Base-by-base conservation (phyloP, 2,113 vertebrate genomes). In the Corythaeola cristata region DNA sequence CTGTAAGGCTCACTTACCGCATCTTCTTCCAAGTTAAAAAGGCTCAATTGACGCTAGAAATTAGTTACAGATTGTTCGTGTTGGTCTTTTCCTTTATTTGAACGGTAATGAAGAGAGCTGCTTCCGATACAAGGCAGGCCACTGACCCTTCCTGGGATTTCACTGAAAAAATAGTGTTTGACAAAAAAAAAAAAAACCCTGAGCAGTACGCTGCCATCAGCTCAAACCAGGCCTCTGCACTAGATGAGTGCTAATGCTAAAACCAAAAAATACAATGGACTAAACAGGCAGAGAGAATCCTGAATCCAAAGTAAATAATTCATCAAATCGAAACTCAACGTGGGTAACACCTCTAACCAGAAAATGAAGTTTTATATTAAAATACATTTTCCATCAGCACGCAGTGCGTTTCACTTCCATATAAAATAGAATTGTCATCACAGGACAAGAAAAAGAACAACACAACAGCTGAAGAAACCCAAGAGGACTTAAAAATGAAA, bases 71-170 rank as follows among this genome's bases (percentile, higher is more conserved):
- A 91, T 67, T 93, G 93, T 2, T 58, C 35, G 0, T 2, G 3
- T 71, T 1, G 3, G 41, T 22, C 74, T 85, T 58, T 81, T 22
- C 74, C 92, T 56, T 71, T 81, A 13, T 28, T 44, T 6, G 72
- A 81, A 90, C n/a, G 75, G 94, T 18, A 93, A 93, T 50, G 85
- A 68, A 58, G 90, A 89, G 94, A 89, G 78, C 76, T 81, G 94
- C 88, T 95, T 91, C 96, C 56, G 22, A 90, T 58, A 93, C 90
- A 90, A 84, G 94, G 4, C 9, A 63, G 84, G 94, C 74, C 95
- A 80, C 90, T 86, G 97, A 95, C 81, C 95, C 89, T 62, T 5
- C 84, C 20, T 20, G 2, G 64, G 69, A 22, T 53, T 73, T 59
- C 75, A 32, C 0, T 62, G 80, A 24, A 52, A 71, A 75, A 87